Percentiles rank a stretch among this genome's conserved stretches.
phyloP scores from a whole-genome alignment of 1,140 invertebrate species.

The Pseudomyrmex gracilis region DNA sequence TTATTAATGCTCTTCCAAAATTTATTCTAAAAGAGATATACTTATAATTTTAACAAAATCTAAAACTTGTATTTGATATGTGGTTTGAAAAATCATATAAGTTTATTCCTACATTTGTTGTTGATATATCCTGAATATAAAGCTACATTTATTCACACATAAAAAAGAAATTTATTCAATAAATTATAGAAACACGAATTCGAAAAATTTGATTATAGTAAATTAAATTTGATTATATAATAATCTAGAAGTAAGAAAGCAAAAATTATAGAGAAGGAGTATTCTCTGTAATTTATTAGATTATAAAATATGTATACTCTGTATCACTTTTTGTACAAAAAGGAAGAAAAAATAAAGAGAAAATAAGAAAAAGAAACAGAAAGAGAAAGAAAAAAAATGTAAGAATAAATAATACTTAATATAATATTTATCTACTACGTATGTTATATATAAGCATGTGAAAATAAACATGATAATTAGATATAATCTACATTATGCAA shows the following conservation, averaged over 20 bases:
- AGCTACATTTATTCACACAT: neutral
- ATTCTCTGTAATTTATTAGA: no score
- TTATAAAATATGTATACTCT: no score
- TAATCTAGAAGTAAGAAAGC: no score
- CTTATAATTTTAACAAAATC: no score
- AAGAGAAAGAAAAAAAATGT: no score
- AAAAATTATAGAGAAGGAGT: no score
- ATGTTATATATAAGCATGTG: conserved; percentile 27
- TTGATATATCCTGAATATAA: no score
- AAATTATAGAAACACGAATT: neutral
- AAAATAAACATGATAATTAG: conserved; percentile 38
- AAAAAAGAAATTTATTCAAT: neutral
- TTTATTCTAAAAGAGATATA: conserved; percentile 7
- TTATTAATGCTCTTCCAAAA: neutral
- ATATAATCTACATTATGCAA: conserved; percentile 7
- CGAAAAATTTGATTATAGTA: neutral
- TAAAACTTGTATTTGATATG: no score
- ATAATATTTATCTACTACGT: conserved; percentile 19
- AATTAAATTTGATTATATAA: neutral
- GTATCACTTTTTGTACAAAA: no score
- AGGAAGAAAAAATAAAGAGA: no score
- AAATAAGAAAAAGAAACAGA: no score
- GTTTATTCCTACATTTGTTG: neutral
- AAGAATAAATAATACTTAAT: conserved; percentile 14
- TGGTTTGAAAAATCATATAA: neutral